These are phyloP conservation scores for Gasterosteus aculeatus DNA, from an alignment of 2,113 vertebrate genomes.

Conservation along the genomic window DNA sequence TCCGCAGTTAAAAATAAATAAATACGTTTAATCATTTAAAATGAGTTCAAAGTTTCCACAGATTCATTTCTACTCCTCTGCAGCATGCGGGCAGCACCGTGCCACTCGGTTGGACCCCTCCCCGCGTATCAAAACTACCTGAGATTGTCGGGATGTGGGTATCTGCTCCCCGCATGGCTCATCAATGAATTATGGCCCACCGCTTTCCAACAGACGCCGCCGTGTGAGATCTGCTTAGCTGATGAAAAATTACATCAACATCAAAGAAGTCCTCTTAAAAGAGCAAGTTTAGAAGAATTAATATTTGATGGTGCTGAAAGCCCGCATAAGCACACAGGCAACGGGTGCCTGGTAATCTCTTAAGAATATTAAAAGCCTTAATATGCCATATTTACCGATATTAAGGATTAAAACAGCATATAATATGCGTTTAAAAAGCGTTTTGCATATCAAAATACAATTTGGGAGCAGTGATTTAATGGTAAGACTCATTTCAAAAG, in stretches of 20 bases:
- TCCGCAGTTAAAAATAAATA: neutral
- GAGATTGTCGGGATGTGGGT: constrained; percentile 56
- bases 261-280: constrained; percentile 79
- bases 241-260: constrained; percentile 78
- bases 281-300: constrained; percentile 81
- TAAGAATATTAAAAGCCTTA: constrained; percentile 78
- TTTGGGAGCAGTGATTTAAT: constrained; percentile 73
- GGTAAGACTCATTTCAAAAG: constrained; percentile 52
- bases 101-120: constrained; percentile 54
- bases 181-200: constrained; percentile 73
- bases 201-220: constrained; percentile 68
- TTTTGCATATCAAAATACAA: constrained; percentile 81
- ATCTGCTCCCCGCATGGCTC: constrained; percentile 72
- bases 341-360: constrained; percentile 71
- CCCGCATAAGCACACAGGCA: constrained; percentile 72
- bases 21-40: constrained; percentile 18
- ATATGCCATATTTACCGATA: constrained; percentile 78
- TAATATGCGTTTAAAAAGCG: constrained; percentile 79
- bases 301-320: constrained; percentile 79
- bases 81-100: constrained; percentile 29
- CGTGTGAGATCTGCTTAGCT: constrained; percentile 69
- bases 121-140: constrained; percentile 35
- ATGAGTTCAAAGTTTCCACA: constrained; percentile 7
- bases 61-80: constrained; percentile 26
- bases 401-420: constrained; percentile 79